Evolutionary conservation across 2,797 vertebrate species (phyloP), one percentile per base, ranked within the genome.

Genomic region (Vireo griseus): DNA sequence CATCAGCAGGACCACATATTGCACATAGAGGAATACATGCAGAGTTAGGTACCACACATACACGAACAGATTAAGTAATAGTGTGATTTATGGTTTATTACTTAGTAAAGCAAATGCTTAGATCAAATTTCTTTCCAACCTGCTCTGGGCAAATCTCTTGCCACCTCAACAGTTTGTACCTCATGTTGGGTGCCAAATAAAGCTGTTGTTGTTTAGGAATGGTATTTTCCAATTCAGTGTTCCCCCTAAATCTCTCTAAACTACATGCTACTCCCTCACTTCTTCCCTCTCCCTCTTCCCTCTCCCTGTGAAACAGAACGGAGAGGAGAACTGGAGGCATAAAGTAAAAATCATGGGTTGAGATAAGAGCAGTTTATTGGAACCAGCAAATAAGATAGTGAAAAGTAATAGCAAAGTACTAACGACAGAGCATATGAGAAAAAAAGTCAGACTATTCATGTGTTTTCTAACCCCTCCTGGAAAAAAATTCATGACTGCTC

Each of bases 181-280:
- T 52, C 8, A 28, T 0, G 0, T 10, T 51, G 16, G 13, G 8
- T 45, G 7, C 19, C n/a, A 24, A 45, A 45, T 28, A 52, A 45
- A 28, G 4, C 6, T 33, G 13, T 9, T 39, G 14, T 31, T 51
- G 2, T 68, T 68, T 50, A 55, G 50, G 18, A 75, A 37, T 2
- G 1, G 9, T 33, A 39, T 18, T 21, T 67, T 48, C 35, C 40
- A 55, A 29, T 44, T 44, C 25, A 37, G 1, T 62, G 22, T 55
- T 50, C 16, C 22, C 28, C 44, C 6, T 68, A 42, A 80, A 55
- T 19, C 33, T 14, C 15, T 62, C 11, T 31, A n/a, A 68, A 55
- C 22, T 8, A 62, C 40, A 26, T 3, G 5, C 6, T 24, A 5
- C 29, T 54, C 31, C 5, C 40, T 67, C 10, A 40, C 31, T 61